These are phyloP conservation scores for Melanchra persicariae DNA, from an alignment of 2,888 invertebrate genomes.

Conservation along the genomic window DNA sequence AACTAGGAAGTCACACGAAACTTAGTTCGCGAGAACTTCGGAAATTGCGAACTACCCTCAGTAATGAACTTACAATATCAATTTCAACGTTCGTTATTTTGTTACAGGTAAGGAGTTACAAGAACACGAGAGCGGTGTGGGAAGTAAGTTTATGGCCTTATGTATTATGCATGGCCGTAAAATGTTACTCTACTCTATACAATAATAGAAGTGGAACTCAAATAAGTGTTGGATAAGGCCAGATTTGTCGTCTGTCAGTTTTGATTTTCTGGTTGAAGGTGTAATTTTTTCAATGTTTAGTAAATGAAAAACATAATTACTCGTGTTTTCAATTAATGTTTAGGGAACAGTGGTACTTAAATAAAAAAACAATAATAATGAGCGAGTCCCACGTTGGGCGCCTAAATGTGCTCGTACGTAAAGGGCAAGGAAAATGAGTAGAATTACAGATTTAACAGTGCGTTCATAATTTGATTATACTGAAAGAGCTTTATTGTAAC, in stretches of 20 bases:
- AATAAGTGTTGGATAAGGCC: constrained; percentile 4
- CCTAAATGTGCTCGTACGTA: constrained; percentile 10
- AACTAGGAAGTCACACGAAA: constrained; percentile 27
- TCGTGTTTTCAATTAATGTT: not conserved
- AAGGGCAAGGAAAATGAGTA: not conserved
- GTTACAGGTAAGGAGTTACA: constrained; percentile 67
- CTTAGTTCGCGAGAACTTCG: constrained; percentile 3
- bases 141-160: constrained; percentile 55
- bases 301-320: not conserved
- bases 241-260: constrained; percentile 10
- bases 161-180: constrained; percentile 60
- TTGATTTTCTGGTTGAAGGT: not conserved
- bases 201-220: constrained; percentile 14
- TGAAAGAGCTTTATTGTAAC: constrained; percentile 15
- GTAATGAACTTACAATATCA: constrained; percentile 52
- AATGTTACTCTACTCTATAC: constrained; percentile 23
- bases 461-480: constrained; percentile 11
- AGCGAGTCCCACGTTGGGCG: constrained; percentile 33
- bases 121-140: constrained; percentile 45
- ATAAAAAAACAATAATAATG: not conserved
- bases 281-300: not conserved
- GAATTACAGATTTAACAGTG: constrained; percentile 15
- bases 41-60: constrained; percentile 32
- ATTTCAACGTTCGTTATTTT: constrained; percentile 60
- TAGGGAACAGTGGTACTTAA: not conserved